Evolutionary conservation across 2,113 vertebrate species (phyloP).

Genomic region (Chloebia gouldiae): DNA sequence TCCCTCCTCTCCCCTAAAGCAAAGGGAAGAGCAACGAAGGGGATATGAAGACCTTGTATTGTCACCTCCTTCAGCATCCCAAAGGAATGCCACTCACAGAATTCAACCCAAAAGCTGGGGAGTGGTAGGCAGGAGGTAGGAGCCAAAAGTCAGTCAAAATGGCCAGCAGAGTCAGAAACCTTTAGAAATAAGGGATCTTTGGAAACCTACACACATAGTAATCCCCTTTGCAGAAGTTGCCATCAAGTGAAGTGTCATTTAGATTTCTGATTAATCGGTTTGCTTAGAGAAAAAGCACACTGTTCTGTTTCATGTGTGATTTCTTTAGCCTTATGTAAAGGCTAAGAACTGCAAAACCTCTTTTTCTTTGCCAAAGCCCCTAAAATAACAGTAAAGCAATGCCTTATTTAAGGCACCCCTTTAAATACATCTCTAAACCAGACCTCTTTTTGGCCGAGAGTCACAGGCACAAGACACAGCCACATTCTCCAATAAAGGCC

Average conservation of each 20-base stretch:
- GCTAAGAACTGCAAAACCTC: not conserved
- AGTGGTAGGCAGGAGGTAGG: not conserved
- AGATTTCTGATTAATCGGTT: not conserved
- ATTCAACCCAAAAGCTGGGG: not conserved
- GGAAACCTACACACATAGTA: not conserved
- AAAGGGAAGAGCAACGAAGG: not conserved
- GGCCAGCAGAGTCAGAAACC: not conserved
- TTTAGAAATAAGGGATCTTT: not conserved
- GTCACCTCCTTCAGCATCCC: not conserved
- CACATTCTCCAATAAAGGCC: not conserved
- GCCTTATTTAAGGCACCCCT: not conserved
- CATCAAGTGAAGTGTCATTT: not conserved
- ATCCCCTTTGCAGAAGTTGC: not conserved
- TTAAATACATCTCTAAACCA: not conserved
- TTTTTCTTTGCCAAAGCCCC: not conserved
- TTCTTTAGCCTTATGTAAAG: not conserved
- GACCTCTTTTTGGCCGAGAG: not conserved
- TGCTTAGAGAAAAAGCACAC: not conserved
- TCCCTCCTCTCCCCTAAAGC: not conserved
- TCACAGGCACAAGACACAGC: not conserved
- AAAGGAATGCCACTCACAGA: not conserved
- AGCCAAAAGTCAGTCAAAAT: not conserved
- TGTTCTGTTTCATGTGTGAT: rapidly evolving
- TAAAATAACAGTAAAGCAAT: not conserved
- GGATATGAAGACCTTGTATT: rapidly evolving